Conservation (phyloP, 2,797 vertebrate genomes). For the Anableps anableps region DNA sequence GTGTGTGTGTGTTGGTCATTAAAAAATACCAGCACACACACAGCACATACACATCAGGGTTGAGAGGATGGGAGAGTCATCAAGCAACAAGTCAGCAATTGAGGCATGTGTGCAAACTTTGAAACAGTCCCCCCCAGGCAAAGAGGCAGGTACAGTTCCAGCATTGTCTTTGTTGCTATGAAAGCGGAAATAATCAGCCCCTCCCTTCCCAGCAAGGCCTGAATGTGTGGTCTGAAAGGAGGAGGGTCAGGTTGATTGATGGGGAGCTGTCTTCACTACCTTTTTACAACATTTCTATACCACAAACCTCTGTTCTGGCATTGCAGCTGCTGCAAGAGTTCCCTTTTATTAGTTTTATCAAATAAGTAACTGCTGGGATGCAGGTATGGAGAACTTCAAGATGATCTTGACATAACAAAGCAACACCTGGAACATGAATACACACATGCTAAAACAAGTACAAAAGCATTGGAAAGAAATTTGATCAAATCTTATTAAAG, state of each 20-base stretch:
- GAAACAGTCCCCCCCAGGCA: slow-evolving; percentile 65
- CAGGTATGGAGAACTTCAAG: slow-evolving; percentile 21
- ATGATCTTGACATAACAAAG: slow-evolving; percentile 10
- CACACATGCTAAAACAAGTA: slow-evolving; percentile 4
- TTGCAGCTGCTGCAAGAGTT: slow-evolving; percentile 32
- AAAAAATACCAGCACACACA: slow-evolving; percentile 24
- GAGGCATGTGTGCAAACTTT: slow-evolving; percentile 56
- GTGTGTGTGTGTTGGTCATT: slow-evolving; percentile 20
- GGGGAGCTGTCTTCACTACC: slow-evolving; percentile 56
- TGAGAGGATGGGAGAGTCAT: slow-evolving; percentile 73
- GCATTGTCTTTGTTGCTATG: slow-evolving; percentile 65
- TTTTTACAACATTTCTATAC: slow-evolving; percentile 55
- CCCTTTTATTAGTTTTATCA: slow-evolving; percentile 24
- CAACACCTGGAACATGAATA: slow-evolving; percentile 47
- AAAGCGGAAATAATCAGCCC: slow-evolving; percentile 78
- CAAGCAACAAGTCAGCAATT: slow-evolving; percentile 48
- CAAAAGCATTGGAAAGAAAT: slow-evolving; percentile 3
- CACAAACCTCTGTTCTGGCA: slow-evolving; percentile 38
- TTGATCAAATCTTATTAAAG: slow-evolving; percentile 54
- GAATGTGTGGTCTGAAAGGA: slow-evolving; percentile 75
- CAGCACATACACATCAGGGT: slow-evolving; percentile 14
- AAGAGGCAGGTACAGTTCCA: slow-evolving; percentile 72
- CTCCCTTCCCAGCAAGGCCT: slow-evolving; percentile 32
- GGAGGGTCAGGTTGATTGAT: slow-evolving; percentile 72
- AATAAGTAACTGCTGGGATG: slow-evolving; percentile 16